Conservation (phyloP, 2,888 invertebrate genomes). For the Blastobasis adustella region DNA sequence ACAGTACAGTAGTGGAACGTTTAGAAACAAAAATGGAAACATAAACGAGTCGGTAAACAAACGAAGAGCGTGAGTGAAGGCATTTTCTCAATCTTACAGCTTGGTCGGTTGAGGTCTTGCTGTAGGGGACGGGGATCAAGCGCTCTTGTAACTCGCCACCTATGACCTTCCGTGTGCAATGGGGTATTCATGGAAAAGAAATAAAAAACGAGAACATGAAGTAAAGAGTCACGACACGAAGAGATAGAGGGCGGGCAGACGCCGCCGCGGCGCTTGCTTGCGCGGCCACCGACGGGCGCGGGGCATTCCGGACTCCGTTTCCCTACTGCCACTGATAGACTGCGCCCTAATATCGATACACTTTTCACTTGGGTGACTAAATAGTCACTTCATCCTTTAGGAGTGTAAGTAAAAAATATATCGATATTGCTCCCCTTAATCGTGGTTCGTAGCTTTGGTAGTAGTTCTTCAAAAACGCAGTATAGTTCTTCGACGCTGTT, state of each 20-base stretch:
- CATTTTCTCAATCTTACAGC: constrained; percentile 88
- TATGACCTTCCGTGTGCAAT: constrained; percentile 98
- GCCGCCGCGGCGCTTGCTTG: constrained; percentile 18
- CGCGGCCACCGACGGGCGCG: constrained; percentile 5
- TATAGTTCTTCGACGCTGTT: too few species aligned
- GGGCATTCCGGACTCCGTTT: neutral
- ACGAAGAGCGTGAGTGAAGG: constrained; percentile 17
- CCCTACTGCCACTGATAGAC: too few species aligned
- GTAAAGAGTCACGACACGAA: constrained; percentile 56
- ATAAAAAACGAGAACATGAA: constrained; percentile 74
- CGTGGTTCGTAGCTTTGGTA: too few species aligned
- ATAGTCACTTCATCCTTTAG: too few species aligned
- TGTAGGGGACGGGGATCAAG: constrained; percentile 99
- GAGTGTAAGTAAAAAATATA: too few species aligned
- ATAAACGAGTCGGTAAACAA: constrained; percentile 47
- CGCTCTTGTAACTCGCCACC: constrained; percentile 99
- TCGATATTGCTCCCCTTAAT: too few species aligned
- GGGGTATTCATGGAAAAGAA: constrained; percentile 86
- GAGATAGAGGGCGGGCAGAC: constrained; percentile 21
- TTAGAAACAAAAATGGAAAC: constrained; percentile 49
- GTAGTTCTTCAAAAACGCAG: too few species aligned
- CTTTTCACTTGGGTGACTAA: too few species aligned
- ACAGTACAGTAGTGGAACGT: constrained; percentile 59
- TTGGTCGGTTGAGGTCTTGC: constrained; percentile 99
- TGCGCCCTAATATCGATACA: too few species aligned